Percentiles rank a stretch among this genome's conserved stretches.
phyloP scores from a whole-genome alignment of 2,797 vertebrate species.

The Phoxinus dragarum region DNA sequence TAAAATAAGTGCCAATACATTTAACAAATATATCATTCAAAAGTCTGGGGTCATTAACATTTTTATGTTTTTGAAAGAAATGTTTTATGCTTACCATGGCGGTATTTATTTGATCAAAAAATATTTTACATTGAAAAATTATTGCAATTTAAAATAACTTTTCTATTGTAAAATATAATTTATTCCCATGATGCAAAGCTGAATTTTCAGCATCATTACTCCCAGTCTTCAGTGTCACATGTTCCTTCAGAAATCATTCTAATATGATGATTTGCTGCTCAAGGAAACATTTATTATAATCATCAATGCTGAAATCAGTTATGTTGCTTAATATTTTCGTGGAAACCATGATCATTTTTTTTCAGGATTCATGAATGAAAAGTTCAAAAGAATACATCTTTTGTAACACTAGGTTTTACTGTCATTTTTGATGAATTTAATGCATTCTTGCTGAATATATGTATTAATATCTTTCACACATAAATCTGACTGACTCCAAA shows the following conservation, averaged over 20 bases:
- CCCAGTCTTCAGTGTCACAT: background rate
- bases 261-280: background rate
- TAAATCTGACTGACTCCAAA: background rate
- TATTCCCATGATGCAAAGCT: background rate
- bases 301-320: background rate
- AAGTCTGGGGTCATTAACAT: background rate
- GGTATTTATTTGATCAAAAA: background rate
- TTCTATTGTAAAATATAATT: background rate
- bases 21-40: background rate
- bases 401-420: background rate
- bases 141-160: background rate
- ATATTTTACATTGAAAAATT: background rate
- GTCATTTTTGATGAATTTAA: background rate
- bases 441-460: background rate
- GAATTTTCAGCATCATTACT: background rate
- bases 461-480: background rate
- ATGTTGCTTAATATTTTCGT: background rate
- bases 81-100: background rate
- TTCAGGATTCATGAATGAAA: background rate
- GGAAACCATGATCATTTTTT: background rate
- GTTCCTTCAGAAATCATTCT: background rate
- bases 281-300: background rate
- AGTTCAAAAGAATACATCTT: background rate
- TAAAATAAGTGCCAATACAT: background rate
- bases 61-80: background rate